Evolutionary conservation across 1,140 invertebrate species (phyloP).

Genomic region (Colletes latitarsis): DNA sequence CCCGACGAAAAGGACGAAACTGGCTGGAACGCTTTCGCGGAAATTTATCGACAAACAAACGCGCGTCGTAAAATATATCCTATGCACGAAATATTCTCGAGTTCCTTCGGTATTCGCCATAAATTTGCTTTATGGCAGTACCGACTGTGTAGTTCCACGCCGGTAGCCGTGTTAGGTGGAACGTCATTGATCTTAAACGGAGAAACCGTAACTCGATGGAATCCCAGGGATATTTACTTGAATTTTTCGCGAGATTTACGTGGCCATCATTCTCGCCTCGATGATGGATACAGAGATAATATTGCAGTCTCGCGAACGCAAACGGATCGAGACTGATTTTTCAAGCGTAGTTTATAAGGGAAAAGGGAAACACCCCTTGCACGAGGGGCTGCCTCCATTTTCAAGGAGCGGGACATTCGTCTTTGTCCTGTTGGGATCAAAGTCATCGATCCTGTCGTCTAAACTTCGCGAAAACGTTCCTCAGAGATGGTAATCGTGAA

Average conservation of each 20-base stretch:
- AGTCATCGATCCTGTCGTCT: too few relatives aligned
- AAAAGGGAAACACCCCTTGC: not conserved
- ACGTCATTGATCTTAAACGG: slow-evolving; percentile 18
- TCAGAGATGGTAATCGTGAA: too few relatives aligned
- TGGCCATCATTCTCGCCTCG: not conserved
- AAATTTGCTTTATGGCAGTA: slow-evolving; percentile 23
- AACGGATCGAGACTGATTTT: not conserved
- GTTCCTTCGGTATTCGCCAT: slow-evolving; percentile 8
- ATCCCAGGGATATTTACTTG: not conserved
- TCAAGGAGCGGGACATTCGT: not conserved
- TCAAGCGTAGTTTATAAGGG: not conserved
- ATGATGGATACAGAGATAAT: slow-evolving; percentile 4
- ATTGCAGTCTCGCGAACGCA: not conserved
- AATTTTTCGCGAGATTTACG: not conserved
- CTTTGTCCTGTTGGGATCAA: not conserved
- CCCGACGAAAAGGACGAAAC: not conserved
- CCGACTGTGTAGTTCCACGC: slow-evolving; percentile 2
- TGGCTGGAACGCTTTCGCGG: not conserved
- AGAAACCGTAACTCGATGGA: not conserved
- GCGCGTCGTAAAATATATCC: not conserved
- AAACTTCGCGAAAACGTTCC: too few relatives aligned
- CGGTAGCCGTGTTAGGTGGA: slow-evolving; percentile 7
- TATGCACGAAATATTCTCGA: slow-evolving; percentile 17
- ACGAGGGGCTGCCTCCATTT: not conserved
- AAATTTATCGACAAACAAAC: slow-evolving; percentile 33